Conservation (phyloP, 2,113 vertebrate genomes). For the Dascyllus trimaculatus region DNA sequence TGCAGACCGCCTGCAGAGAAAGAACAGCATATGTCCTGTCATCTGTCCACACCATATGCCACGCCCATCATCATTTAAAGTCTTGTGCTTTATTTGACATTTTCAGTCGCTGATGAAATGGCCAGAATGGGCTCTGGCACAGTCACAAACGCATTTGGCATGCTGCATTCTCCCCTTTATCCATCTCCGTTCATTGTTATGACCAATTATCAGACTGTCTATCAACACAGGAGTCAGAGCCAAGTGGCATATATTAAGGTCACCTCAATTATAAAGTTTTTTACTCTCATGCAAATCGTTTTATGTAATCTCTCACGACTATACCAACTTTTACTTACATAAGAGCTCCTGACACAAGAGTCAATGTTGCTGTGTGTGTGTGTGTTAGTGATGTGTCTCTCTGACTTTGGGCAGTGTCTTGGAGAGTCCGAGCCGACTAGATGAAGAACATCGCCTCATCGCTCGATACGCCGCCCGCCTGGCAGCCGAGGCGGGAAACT, state of each 20-base stretch:
- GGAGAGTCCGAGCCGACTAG: constrained; percentile 93
- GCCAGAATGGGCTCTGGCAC: constrained; percentile 28
- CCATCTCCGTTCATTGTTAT: constrained; percentile 42
- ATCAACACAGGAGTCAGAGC: constrained; percentile 40
- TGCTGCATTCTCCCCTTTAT: constrained; percentile 32
- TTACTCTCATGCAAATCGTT: constrained; percentile 18
- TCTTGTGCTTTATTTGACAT: constrained; percentile 55
- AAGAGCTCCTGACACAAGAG: constrained; percentile 27
- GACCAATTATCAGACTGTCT: constrained; percentile 48
- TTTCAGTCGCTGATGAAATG: constrained; percentile 48
- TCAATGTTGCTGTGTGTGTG: constrained; percentile 18
- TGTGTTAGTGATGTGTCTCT: constrained; percentile 41
- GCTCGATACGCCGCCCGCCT: constrained; percentile 94
- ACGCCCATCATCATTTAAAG: constrained; percentile 55
- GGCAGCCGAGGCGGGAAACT: constrained; percentile 93
- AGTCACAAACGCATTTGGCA: constrained; percentile 51
- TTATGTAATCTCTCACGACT: constrained; percentile 22
- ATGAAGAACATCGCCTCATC: constrained; percentile 96
- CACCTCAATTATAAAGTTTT: constrained; percentile 26
- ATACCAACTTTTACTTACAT: constrained; percentile 28
- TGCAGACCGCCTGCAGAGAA: constrained; percentile 43
- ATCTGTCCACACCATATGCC: constrained; percentile 74
- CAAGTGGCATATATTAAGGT: constrained; percentile 37
- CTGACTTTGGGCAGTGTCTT: constrained; percentile 85
- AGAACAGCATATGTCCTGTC: constrained; percentile 69